Percentiles rank a stretch among this genome's conserved stretches.
These are phyloP conservation scores for Colletes collaris DNA, from an alignment of 2,888 invertebrate genomes.

Conservation along the genomic window DNA sequence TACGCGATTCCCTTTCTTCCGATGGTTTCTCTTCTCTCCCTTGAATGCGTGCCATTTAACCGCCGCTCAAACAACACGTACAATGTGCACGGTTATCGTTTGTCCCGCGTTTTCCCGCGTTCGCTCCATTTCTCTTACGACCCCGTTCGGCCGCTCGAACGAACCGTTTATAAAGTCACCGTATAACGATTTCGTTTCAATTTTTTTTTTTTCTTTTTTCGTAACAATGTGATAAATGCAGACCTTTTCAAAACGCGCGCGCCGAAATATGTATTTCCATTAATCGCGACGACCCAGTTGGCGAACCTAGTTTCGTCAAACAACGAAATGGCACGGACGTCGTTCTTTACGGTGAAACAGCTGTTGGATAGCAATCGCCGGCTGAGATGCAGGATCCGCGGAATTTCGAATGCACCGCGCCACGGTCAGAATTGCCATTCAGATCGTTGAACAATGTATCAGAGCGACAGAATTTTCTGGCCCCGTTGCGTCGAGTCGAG, in stretches of 20 bases:
- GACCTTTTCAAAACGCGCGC: slow-evolving; percentile 2
- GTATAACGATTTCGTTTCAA: slow-evolving; percentile 13
- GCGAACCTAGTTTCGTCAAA: slow-evolving; percentile 3
- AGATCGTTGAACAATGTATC: slow-evolving; percentile 4
- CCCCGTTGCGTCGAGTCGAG: not conserved
- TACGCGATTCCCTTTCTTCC: slow-evolving; percentile 53
- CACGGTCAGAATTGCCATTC: slow-evolving; percentile 9
- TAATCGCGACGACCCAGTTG: slow-evolving; percentile 52
- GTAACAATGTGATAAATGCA: slow-evolving; percentile 1
- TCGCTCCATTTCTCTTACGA: slow-evolving; percentile 15
- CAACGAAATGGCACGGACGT: slow-evolving; percentile 4
- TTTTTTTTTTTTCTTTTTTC: no score
- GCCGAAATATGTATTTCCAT: slow-evolving; percentile 19
- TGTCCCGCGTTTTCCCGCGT: slow-evolving; percentile 32
- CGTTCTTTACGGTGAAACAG: slow-evolving; percentile 8
- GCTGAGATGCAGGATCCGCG: not conserved
- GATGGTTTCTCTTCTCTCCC: slow-evolving; percentile 32
- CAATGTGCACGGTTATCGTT: slow-evolving; percentile 27
- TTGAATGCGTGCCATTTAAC: slow-evolving; percentile 51
- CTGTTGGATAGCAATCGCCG: slow-evolving; percentile 14
- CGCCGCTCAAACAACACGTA: slow-evolving; percentile 29
- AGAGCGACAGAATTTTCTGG: slow-evolving; percentile 10
- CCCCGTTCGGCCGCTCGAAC: slow-evolving; percentile 2
- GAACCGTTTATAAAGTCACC: not conserved
- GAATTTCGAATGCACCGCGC: not conserved